Percentiles rank a stretch among this genome's conserved stretches.
Conservation (phyloP, 2,113 vertebrate genomes). For the Lipotes vexillifer region DNA sequence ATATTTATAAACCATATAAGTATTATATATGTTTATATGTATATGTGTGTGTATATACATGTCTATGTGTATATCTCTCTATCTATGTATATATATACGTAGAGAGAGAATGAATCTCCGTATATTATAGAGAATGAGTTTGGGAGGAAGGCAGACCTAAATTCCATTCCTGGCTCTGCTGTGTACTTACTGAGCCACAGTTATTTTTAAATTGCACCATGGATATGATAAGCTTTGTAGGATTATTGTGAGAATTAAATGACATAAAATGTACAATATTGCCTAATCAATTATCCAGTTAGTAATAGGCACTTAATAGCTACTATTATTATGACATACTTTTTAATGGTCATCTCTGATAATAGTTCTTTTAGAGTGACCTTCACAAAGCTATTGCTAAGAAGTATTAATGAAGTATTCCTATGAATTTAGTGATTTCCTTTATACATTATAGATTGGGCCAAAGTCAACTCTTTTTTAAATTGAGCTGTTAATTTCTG, state of each 20-base stretch:
- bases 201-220: background rate
- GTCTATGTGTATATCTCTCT: background rate
- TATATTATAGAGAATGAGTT: background rate
- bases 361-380: background rate
- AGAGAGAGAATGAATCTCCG: background rate
- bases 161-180: background rate
- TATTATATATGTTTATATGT: background rate
- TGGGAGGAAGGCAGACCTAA: background rate
- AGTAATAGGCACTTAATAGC: background rate
- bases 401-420: background rate
- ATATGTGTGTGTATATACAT: background rate
- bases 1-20: background rate
- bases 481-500: background rate
- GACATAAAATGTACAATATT: background rate
- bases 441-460: background rate
- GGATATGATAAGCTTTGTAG: background rate
- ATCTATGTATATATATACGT: accelerated
- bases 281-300: background rate
- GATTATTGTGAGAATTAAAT: background rate
- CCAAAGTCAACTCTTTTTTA: background rate
- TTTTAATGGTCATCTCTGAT: background rate
- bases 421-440: background rate
- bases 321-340: background rate
- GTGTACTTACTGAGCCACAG: background rate
- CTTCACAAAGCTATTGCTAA: background rate